phyloP scores from a whole-genome alignment of 1,140 invertebrate species.

The Cepaea nemoralis region DNA sequence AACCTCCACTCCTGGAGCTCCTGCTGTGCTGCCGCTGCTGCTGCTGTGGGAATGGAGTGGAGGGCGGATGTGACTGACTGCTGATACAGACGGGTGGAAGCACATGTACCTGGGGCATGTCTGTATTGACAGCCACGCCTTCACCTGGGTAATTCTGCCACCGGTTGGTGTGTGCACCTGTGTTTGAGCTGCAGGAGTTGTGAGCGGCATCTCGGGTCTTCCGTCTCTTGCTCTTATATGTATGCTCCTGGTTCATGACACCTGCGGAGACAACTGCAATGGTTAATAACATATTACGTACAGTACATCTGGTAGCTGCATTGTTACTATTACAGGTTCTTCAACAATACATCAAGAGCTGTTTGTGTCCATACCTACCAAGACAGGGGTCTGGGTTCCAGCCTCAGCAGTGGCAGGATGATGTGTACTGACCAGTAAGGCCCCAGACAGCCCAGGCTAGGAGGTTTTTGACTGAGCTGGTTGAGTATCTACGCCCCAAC shows the following conservation, averaged over 20 bases:
- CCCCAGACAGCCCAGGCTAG: no score
- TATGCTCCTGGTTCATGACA: constrained; percentile 61
- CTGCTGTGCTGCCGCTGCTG: background rate
- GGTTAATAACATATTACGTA: no score
- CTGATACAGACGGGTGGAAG: background rate
- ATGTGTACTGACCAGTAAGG: no score
- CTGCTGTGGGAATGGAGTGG: background rate
- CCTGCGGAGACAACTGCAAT: constrained; percentile 53
- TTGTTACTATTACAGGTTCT: no score
- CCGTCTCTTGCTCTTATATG: constrained; percentile 65
- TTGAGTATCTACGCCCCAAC: no score
- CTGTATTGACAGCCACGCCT: background rate
- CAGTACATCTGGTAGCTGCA: no score
- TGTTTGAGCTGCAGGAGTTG: constrained; percentile 30
- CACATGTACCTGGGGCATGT: background rate
- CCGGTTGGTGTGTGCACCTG: constrained; percentile 19
- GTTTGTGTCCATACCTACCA: no score
- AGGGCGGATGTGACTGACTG: background rate
- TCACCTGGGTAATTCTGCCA: background rate
- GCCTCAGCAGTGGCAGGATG: no score
- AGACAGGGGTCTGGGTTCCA: no score
- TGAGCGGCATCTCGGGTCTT: constrained; percentile 49
- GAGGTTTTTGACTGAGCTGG: no score
- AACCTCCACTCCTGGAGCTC: background rate
- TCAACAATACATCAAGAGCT: no score